phyloP scores from a whole-genome alignment of 2,888 invertebrate genomes.

The Meiosimyza platycephala region DNA sequence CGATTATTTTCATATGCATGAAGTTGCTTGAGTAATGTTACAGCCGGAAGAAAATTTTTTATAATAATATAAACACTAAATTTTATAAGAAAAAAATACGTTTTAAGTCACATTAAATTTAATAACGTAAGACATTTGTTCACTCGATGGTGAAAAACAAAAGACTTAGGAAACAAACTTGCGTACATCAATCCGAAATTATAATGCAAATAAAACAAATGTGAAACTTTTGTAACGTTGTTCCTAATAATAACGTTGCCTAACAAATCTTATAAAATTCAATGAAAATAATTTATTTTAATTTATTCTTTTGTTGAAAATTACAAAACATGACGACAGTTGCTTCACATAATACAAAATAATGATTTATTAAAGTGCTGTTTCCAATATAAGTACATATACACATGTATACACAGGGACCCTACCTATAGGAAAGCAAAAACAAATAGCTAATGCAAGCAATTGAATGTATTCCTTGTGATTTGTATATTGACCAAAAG shows the following conservation, averaged over 20 bases:
- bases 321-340: conserved; percentile 23
- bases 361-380: neutral
- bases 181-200: neutral
- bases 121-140: neutral
- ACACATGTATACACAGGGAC: too few relatives aligned
- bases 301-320: conserved; percentile 29
- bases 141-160: neutral
- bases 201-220: neutral
- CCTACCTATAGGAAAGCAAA: too few relatives aligned
- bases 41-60: too few relatives aligned
- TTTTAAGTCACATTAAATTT: too few relatives aligned
- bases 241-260: neutral
- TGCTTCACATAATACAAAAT: conserved; percentile 11
- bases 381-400: neutral
- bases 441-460: too few relatives aligned
- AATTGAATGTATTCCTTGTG: too few relatives aligned
- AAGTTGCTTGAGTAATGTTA: too few relatives aligned
- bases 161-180: conserved; percentile 14
- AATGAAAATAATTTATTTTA: conserved; percentile 10
- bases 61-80: too few relatives aligned
- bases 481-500: too few relatives aligned
- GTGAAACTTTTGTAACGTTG: neutral
- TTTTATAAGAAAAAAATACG: too few relatives aligned
- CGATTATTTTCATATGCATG: neutral
- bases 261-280: neutral